Evolutionary conservation across 2,113 vertebrate species (phyloP), one percentile per base, ranked within the genome.

Genomic region (Hipposideros armiger): DNA sequence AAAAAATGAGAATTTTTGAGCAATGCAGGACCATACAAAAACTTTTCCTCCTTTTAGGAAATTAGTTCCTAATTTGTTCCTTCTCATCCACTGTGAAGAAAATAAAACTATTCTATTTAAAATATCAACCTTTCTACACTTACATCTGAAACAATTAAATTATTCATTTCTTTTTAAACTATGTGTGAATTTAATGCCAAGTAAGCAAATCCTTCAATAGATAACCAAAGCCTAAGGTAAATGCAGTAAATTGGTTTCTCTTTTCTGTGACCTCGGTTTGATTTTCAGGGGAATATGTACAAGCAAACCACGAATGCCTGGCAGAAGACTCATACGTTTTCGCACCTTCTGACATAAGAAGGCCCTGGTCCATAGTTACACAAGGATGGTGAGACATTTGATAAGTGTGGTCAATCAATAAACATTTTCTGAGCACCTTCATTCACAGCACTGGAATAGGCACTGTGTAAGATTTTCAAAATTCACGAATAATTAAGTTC

Each of bases 111-210:
- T 74, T 91, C 26, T 60, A 77, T 17, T 88, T 93, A 95, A 50
- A 91, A 67, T 73, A 90, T 81, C 15, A 60, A 86, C 5, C 20
- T 93, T 30, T 89, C 36, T 74, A 32, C 11, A 73, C 30, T 91
- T 73, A 72, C 20, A 90, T 67, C 16, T 76, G 58, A 92, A 96
- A 94, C 28, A 20, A 86, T 72, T 66, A 6, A 20, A 82, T n/a
- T 74, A 90, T 90, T 82, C 42, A 90, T 13, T 66, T 67, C 14
- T 81, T 28, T 74, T 76, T 89, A 87, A 94, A 70, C 9, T 64
- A 78, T 69, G 36, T 78, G 50, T 50, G 9, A 95, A 89, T 80
- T 91, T 89, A 95, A 92, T 62, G 22, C 4, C 88, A 94, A 90
- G 28, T 19, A 95, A 88, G 80, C 30, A 93, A 89, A 80, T 82